These are phyloP conservation scores for Frankliniella intonsa DNA, from an alignment of 2,888 invertebrate genomes.

Conservation along the genomic window DNA sequence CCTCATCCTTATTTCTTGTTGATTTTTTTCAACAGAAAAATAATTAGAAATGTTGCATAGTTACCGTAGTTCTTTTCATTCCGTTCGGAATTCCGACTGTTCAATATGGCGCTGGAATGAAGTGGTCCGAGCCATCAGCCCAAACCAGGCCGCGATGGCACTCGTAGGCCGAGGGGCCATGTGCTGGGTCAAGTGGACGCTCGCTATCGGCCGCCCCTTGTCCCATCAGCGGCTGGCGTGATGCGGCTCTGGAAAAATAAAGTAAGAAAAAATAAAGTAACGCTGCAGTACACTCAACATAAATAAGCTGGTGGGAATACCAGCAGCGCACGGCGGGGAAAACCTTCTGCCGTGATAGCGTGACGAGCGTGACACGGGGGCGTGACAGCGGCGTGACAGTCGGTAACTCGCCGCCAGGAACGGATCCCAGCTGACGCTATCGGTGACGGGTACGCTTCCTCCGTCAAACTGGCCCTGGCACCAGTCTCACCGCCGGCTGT, in stretches of 20 bases:
- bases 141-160: no score
- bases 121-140: neutral
- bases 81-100: neutral
- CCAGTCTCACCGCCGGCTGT: no score
- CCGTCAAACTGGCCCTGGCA: no score
- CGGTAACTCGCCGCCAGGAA: no score
- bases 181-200: constrained; percentile 12
- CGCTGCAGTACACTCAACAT: neutral
- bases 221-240: neutral
- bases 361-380: no score
- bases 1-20: neutral
- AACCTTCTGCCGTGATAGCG: neutral
- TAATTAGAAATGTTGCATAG: no score
- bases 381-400: no score
- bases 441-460: no score
- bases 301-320: no score
- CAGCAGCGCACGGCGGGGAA: neutral
- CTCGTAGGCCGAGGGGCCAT: neutral
- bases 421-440: no score
- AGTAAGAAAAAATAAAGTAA: neutral
- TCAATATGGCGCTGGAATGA: neutral
- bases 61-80: neutral
- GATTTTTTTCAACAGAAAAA: neutral
- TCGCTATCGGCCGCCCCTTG: neutral
- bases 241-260: no score